Base-by-base conservation (phyloP, 2,888 invertebrate genomes). In the Melipona beecheii region DNA sequence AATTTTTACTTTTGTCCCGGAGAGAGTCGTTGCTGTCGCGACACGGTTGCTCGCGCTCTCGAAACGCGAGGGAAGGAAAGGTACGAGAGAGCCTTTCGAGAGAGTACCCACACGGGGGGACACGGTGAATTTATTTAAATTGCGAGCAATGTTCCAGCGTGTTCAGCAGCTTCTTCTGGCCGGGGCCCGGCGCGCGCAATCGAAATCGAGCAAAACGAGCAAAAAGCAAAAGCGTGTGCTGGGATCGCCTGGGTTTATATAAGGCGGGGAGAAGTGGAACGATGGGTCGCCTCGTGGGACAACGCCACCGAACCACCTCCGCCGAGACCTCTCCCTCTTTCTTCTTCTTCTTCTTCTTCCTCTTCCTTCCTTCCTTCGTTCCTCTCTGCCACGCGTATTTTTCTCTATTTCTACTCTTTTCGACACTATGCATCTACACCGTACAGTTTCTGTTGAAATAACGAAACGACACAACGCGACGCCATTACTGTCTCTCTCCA, bases 101-200 rank as follows among this genome's bases (percentile, higher is more conserved):
- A 77, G 65, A 27, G 27, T 27, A 27, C 27, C 27, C 27, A 64
- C 49, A 82, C 54, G 65, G 27, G 27, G 17, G 58, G 52, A 27
- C 31, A 85, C 90, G 90, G 85, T 93, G 94, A 93, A 94, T 94
- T 93, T 94, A 94, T 94, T 94, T 93, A 94, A 94, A 94, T 94
- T 93, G 93, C 93, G 91, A 94, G 92, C 93, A 92, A 93, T 94
- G 94, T 94, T 94, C 92, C 91, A 91, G 91, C 93, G 92, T 94
- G 94, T 94, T 94, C 93, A 93, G 93, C 94, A 93, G 93, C 93
- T 94, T 92, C 92, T 92, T 92, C 91, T 87, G 86, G 31, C 31
- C 31, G 31, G 31, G 31, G 2, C 31, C 36, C 9, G 81, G 76
- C 77, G 76, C 82, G 84, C 71, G 85, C 85, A 82, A 90, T 89